A percentile compares a stretch with the other conserved stretches of the same genome.
Conservation (phyloP, 2,113 vertebrate genomes). For the Telmatochromis brichardi region DNA sequence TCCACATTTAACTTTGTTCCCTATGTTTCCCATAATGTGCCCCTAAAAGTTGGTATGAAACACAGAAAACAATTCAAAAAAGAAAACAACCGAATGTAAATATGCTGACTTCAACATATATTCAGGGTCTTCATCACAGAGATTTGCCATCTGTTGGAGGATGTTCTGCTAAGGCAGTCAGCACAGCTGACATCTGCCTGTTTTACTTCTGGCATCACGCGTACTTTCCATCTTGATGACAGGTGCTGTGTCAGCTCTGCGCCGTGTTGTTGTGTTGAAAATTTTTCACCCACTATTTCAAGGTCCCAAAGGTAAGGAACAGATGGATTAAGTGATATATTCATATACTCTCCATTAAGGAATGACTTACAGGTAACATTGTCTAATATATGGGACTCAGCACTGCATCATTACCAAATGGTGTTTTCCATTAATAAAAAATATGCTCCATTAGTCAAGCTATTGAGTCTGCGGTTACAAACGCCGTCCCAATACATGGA, state of each 20-base stretch:
- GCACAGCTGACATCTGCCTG: slow-evolving; percentile 41
- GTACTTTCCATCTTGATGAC: slow-evolving; percentile 16
- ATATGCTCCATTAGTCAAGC: neutral
- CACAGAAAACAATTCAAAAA: neutral
- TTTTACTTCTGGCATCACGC: slow-evolving; percentile 23
- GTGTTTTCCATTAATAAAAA: neutral
- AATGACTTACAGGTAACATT: neutral
- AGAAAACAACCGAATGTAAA: neutral
- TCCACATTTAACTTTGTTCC: neutral
- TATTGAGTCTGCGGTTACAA: neutral
- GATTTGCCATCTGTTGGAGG: slow-evolving; percentile 39
- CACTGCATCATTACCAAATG: neutral
- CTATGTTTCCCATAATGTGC: neutral
- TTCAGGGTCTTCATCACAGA: slow-evolving; percentile 42
- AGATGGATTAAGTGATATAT: neutral
- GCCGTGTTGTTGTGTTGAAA: neutral
- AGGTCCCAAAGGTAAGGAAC: neutral
- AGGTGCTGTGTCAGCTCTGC: slow-evolving; percentile 39
- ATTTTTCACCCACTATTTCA: neutral
- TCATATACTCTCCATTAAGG: neutral
- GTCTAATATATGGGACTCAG: neutral
- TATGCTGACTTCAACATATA: slow-evolving; percentile 42
- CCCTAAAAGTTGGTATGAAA: neutral
- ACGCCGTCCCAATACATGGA: neutral
- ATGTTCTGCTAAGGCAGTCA: slow-evolving; percentile 14